These are phyloP conservation scores for Sarcophaga bullata DNA, from an alignment of 1,140 invertebrate species.

Conservation along the genomic window DNA sequence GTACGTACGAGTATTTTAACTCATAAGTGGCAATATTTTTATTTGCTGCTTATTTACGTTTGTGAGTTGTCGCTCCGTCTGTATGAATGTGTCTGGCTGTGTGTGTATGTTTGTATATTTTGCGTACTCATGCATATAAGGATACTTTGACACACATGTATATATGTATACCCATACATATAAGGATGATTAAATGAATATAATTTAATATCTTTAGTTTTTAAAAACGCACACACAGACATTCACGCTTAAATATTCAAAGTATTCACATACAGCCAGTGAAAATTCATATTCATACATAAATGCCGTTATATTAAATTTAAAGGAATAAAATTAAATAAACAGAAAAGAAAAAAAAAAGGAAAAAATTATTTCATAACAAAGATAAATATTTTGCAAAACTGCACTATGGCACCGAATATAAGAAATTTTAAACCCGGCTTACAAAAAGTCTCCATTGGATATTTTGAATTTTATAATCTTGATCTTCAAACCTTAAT, in stretches of 20 bases:
- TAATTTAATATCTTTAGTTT: too few relatives aligned
- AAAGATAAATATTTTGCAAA: not conserved
- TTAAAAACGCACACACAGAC: too few relatives aligned
- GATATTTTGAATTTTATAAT: too few relatives aligned
- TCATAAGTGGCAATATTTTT: not conserved
- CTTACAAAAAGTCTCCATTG: too few relatives aligned
- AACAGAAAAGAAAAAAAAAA: not conserved
- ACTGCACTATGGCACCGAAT: not conserved
- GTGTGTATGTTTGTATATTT: not conserved
- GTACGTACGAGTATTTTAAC: not conserved
- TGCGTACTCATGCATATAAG: not conserved
- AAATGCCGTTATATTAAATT: too few relatives aligned
- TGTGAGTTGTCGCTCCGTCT: not conserved
- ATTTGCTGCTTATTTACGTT: not conserved
- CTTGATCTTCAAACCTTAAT: too few relatives aligned
- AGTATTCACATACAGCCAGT: too few relatives aligned
- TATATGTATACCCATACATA: not conserved
- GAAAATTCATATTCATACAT: too few relatives aligned
- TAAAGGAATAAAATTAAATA: too few relatives aligned
- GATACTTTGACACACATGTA: not conserved
- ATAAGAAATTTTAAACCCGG: too few relatives aligned
- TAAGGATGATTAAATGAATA: too few relatives aligned
- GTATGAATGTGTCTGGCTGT: not conserved
- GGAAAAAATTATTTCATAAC: not conserved
- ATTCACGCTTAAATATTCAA: too few relatives aligned